Conservation (phyloP, 1,140 invertebrate genomes). For the Penaeus chinensis region DNA sequence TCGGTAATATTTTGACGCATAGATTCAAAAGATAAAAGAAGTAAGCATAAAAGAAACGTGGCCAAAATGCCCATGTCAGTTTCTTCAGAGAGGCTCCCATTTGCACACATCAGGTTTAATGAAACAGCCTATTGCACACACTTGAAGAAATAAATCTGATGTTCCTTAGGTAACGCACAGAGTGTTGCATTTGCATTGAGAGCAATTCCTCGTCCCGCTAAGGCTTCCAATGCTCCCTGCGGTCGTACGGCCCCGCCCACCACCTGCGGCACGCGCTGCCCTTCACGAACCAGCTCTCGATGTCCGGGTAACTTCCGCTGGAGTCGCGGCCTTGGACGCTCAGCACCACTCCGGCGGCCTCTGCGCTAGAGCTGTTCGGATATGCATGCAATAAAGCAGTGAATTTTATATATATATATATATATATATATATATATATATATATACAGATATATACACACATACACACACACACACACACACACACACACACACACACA, state of each 20-base stretch:
- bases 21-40: no score
- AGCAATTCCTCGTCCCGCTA: not conserved
- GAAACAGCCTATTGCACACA: no score
- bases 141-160: no score
- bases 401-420: not conserved
- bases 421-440: no score
- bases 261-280: constrained; percentile 40
- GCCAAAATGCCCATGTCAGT: no score
- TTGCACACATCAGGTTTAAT: no score
- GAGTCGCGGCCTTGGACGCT: constrained; percentile 6
- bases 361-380: not conserved
- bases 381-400: not conserved
- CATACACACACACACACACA: no score
- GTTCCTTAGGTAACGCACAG: not conserved
- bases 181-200: not conserved
- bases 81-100: no score
- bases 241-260: constrained; percentile 29
- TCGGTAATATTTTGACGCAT: no score
- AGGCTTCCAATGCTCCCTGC: constrained; percentile 18
- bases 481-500: no score
- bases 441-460: no score
- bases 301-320: constrained; percentile 46
- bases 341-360: constrained; percentile 20
- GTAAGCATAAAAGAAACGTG: no score
- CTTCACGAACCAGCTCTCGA: constrained; percentile 38